These are phyloP conservation scores for Theristicus caerulescens DNA, from an alignment of 2,113 vertebrate species.

Conservation along the genomic window DNA sequence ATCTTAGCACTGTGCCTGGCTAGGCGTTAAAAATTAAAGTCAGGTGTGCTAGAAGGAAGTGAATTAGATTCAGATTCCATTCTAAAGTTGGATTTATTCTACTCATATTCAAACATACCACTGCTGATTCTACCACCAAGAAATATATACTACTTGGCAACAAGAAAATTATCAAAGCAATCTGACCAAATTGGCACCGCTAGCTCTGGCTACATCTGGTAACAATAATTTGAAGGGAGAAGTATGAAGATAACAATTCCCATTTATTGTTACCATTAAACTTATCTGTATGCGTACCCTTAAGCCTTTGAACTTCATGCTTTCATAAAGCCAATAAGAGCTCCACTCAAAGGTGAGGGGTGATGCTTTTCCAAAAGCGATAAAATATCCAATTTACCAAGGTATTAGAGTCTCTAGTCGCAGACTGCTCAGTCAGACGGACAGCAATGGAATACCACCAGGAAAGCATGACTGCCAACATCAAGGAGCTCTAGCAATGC, in stretches of 20 bases:
- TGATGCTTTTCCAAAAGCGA: conserved; percentile 7
- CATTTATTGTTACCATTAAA: conserved; percentile 58
- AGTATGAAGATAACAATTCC: conserved; percentile 52
- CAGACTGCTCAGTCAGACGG: background rate
- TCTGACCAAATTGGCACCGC: conserved; percentile 52
- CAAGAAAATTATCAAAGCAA: conserved; percentile 56
- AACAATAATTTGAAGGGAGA: conserved; percentile 33
- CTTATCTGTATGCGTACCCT: background rate
- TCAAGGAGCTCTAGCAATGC: background rate
- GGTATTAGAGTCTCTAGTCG: background rate
- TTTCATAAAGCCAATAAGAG: conserved; percentile 17
- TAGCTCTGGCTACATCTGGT: conserved; percentile 32
- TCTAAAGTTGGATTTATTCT: conserved; percentile 31
- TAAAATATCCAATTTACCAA: background rate
- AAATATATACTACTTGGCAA: conserved; percentile 48
- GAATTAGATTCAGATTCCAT: conserved; percentile 58
- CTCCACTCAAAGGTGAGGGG: background rate
- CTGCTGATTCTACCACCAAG: conserved; percentile 38
- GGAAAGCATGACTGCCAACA: background rate
- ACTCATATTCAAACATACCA: conserved; percentile 21
- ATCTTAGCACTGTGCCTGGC: conserved; percentile 26
- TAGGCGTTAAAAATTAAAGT: conserved; percentile 58
- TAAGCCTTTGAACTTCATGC: conserved; percentile 19
- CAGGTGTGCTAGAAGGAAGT: conserved; percentile 51
- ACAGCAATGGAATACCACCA: background rate